Evolutionary conservation across 2,113 vertebrate species (phyloP).

Genomic region (Myotis davidii): DNA sequence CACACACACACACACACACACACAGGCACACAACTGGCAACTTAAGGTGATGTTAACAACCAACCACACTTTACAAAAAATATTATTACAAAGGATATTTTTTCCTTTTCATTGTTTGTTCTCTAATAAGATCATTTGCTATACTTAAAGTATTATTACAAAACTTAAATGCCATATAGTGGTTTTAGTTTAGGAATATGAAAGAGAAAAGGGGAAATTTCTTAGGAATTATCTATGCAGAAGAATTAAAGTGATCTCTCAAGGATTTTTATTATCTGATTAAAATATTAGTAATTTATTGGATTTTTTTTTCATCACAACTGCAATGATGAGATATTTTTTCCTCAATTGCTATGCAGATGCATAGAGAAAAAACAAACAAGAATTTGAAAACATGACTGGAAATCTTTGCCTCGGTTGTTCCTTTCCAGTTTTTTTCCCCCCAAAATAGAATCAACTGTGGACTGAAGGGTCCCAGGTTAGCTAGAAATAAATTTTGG

Average conservation of each 20-base stretch:
- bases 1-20: not conserved
- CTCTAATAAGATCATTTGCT: not conserved
- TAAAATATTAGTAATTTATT: slow-evolving; percentile 46
- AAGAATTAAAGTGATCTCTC: not conserved
- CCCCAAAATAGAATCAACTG: not conserved
- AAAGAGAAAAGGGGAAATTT: not conserved
- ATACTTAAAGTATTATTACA: not conserved
- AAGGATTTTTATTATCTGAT: not conserved
- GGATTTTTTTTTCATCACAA: not conserved
- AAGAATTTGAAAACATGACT: not conserved
- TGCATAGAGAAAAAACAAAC: not conserved
- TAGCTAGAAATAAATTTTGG: not conserved
- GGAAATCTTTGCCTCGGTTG: not conserved
- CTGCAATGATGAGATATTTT: not conserved
- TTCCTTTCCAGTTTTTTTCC: not conserved
- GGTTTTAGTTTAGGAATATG: not conserved
- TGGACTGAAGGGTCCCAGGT: no score
- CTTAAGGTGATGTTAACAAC: not conserved
- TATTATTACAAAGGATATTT: not conserved
- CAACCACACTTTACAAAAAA: not conserved
- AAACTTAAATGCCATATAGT: not conserved
- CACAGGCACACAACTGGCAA: not conserved
- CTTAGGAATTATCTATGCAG: not conserved
- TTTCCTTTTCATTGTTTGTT: not conserved
- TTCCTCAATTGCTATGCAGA: not conserved